Percentiles rank a stretch among this genome's conserved stretches.
These are phyloP conservation scores for Tipula helvola DNA, from an alignment of 2,888 invertebrate genomes.

Conservation along the genomic window DNA sequence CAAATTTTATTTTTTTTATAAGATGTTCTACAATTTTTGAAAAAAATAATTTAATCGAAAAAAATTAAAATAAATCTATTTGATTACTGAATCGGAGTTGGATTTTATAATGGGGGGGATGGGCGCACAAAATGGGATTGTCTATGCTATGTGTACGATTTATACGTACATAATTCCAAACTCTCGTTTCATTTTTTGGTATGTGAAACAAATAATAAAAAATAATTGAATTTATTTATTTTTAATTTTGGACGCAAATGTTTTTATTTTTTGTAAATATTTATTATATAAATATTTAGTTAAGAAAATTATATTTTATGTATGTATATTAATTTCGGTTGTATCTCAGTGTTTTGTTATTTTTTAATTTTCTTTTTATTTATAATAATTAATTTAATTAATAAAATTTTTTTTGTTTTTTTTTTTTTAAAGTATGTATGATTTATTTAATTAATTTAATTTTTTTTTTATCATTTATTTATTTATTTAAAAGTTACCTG, in stretches of 20 bases:
- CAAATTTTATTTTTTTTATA: background rate
- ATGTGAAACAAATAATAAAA: background rate
- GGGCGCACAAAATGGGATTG: background rate
- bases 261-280: background rate
- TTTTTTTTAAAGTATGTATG: background rate
- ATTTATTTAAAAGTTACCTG: slow-evolving; percentile 7
- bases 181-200: background rate
- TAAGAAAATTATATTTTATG: background rate
- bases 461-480: background rate
- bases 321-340: background rate
- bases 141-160: background rate
- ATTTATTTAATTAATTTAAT: background rate
- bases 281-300: background rate
- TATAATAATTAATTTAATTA: background rate
- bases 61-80: background rate
- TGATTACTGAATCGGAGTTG: background rate
- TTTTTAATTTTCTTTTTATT: background rate
- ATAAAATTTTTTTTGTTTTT: background rate
- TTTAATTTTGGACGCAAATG: background rate
- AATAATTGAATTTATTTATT: background rate
- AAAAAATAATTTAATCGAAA: background rate
- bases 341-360: background rate
- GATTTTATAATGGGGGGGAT: background rate
- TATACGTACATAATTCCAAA: background rate
- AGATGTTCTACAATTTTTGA: background rate